Percentiles rank a stretch among this genome's conserved stretches.
phyloP scores from a whole-genome alignment of 37 sponge, comb jelly and placozoan species.

The Crambe crambe region DNA sequence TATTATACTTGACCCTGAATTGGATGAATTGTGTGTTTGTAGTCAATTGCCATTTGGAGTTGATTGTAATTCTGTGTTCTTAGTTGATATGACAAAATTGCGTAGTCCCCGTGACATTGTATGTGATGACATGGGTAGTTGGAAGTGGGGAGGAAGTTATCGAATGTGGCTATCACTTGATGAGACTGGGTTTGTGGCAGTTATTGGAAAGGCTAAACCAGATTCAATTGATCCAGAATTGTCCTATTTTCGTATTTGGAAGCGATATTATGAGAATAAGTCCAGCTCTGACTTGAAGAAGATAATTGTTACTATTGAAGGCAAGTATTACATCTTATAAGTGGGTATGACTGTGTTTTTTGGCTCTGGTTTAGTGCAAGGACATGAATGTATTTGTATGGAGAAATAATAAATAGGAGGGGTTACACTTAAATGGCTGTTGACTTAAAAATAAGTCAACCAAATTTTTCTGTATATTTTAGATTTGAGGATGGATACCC shows the following conservation, averaged over 20 bases:
- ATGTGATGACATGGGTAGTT: constrained; percentile 48
- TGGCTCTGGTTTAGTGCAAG: background rate
- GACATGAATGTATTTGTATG: background rate
- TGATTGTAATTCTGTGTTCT: constrained; percentile 26
- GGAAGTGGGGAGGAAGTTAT: constrained; percentile 32
- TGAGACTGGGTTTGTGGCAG: constrained; percentile 5
- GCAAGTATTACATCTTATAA: background rate
- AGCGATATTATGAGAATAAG: constrained; percentile 27
- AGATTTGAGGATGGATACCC: constrained; percentile 15
- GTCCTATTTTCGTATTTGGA: constrained; percentile 22
- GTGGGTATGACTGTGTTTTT: background rate
- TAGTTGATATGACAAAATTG: constrained; percentile 32
- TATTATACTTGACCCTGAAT: constrained; percentile 15
- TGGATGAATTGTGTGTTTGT: background rate
- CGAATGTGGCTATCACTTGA: constrained; percentile 15
- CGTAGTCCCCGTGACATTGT: constrained; percentile 10
- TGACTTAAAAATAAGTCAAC: too few relatives aligned
- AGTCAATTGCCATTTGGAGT: constrained; percentile 23
- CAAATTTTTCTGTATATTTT: background rate
- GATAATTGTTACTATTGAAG: constrained; percentile 11
- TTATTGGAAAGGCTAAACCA: background rate
- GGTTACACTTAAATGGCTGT: background rate
- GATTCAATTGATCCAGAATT: background rate
- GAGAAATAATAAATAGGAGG: background rate
- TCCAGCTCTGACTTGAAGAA: constrained; percentile 28